phyloP scores from a whole-genome alignment of 2,888 invertebrate species.

The Endomychus coccineus region DNA sequence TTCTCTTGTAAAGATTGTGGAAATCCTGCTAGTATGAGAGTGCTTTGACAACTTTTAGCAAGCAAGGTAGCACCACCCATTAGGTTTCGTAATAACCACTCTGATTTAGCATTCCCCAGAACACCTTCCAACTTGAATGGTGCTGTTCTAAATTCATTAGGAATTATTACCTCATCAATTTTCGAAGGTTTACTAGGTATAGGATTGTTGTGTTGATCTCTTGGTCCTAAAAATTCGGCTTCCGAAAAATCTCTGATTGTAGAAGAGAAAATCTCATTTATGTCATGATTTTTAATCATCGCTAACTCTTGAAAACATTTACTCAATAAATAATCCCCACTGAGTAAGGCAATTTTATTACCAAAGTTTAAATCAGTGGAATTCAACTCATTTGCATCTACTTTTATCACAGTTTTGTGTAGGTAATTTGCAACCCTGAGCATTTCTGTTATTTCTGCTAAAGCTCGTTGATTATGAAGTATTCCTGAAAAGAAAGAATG shows the following conservation, averaged over 20 bases:
- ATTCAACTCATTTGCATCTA: slow-evolving; percentile 50
- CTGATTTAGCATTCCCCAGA: slow-evolving; percentile 58
- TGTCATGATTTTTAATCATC: slow-evolving; percentile 64
- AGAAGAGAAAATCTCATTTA: slow-evolving; percentile 80
- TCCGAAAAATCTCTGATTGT: slow-evolving; percentile 81
- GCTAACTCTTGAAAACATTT: slow-evolving; percentile 83
- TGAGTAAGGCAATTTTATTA: slow-evolving; percentile 86
- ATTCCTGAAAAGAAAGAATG: slow-evolving; percentile 43
- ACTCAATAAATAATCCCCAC: slow-evolving; percentile 83
- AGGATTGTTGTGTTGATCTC: slow-evolving; percentile 76
- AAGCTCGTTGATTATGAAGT: slow-evolving; percentile 73
- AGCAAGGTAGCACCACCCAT: slow-evolving; percentile 64
- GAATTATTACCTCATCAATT: slow-evolving; percentile 21
- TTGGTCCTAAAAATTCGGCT: slow-evolving; percentile 76
- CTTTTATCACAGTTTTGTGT: slow-evolving; percentile 72
- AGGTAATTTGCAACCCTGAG: slow-evolving; percentile 84
- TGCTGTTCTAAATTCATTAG: slow-evolving; percentile 26
- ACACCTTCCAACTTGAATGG: slow-evolving; percentile 31
- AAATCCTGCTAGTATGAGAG: slow-evolving; percentile 76
- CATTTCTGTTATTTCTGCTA: slow-evolving; percentile 94
- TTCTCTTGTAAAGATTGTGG: slow-evolving; percentile 61
- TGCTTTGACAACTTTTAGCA: slow-evolving; percentile 79
- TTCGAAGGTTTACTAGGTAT: slow-evolving; percentile 59
- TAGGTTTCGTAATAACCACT: slow-evolving; percentile 72
- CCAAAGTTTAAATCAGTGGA: slow-evolving; percentile 79